These are phyloP conservation scores for Sipha maydis DNA, from an alignment of 2,888 invertebrate species.

Conservation along the genomic window DNA sequence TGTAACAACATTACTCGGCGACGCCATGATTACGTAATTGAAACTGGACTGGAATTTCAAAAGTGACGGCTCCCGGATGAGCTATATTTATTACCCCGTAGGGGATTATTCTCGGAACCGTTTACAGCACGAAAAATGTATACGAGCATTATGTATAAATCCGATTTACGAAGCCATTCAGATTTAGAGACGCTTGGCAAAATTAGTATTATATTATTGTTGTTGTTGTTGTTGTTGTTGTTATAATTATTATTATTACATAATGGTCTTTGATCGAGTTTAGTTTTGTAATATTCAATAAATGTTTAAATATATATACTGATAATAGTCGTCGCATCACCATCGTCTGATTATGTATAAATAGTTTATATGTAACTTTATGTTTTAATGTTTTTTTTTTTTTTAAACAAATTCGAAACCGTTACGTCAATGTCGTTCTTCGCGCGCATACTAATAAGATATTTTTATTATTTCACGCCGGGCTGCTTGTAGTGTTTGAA, in stretches of 20 bases:
- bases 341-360: too few species aligned
- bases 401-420: background rate
- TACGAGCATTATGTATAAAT: background rate
- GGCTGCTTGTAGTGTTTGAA: background rate
- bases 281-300: background rate
- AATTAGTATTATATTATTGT: background rate
- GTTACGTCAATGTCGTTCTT: background rate
- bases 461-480: background rate
- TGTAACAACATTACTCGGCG: background rate
- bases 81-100: constrained; percentile 38
- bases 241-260: too few species aligned
- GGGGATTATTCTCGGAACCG: constrained; percentile 34
- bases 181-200: background rate
- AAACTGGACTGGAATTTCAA: constrained; percentile 54
- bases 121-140: background rate
- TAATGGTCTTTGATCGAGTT: background rate
- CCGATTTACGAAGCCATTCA: constrained; percentile 12
- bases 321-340: background rate
- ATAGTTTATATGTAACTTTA: too few species aligned
- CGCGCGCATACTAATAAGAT: background rate
- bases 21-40: background rate
- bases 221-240: too few species aligned
- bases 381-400: too few species aligned
- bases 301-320: too few species aligned
- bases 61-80: constrained; percentile 37